Evolutionary conservation across 2,797 vertebrate species (phyloP).

Genomic region (Balearica regulorum): DNA sequence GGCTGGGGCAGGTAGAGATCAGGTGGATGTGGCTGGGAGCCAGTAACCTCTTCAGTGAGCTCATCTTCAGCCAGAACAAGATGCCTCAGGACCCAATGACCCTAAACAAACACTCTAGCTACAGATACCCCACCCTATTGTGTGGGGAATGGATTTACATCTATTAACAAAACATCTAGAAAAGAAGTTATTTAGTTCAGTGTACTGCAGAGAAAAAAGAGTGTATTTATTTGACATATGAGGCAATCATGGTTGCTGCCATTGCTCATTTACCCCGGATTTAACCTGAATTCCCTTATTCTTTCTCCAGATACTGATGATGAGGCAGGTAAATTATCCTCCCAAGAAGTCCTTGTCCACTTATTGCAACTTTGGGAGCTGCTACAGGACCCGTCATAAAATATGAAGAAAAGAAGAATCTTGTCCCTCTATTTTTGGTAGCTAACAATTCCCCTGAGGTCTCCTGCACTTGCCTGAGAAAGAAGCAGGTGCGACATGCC

Average conservation of each 20-base stretch:
- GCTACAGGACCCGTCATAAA: not conserved
- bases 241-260: not conserved
- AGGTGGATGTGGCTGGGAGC: not conserved
- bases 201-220: not conserved
- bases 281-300: not conserved
- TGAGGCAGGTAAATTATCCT: not conserved
- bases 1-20: not conserved
- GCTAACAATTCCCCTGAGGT: not conserved
- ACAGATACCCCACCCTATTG: not conserved
- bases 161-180: not conserved
- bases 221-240: not conserved
- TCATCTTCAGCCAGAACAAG: not conserved
- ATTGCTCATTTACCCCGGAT: not conserved
- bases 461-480: not conserved
- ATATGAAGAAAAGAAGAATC: not conserved
- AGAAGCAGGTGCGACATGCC: not conserved
- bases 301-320: not conserved
- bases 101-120: not conserved
- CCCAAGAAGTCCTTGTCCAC: not conserved
- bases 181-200: not conserved
- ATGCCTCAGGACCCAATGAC: too few relatives aligned
- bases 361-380: not conserved
- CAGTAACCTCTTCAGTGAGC: not conserved
- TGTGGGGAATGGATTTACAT: not conserved
- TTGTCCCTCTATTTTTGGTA: not conserved